Evolutionary conservation across 1,140 invertebrate genomes (phyloP).

Genomic region (Nomia melanderi): DNA sequence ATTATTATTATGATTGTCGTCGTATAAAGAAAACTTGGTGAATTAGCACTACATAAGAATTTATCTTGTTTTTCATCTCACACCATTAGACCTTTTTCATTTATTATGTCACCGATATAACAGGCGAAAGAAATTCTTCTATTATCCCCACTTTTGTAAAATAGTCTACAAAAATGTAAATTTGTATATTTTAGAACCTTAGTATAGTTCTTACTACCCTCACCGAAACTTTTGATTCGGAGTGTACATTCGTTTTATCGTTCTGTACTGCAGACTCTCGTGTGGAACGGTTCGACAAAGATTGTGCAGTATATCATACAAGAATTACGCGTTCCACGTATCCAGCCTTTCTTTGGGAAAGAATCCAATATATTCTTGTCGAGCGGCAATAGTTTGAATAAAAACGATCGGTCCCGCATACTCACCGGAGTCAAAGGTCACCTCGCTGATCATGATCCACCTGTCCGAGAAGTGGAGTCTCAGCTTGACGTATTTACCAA

Average conservation of each 20-base stretch:
- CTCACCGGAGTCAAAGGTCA: slow-evolving; percentile 90
- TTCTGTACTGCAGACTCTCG: background rate
- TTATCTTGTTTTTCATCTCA: too few relatives aligned
- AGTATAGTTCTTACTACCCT: slow-evolving; percentile 8
- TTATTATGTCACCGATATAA: too few relatives aligned
- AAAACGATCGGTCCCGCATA: background rate
- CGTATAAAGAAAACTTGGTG: too few relatives aligned
- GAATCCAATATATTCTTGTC: slow-evolving; percentile 16
- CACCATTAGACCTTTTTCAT: too few relatives aligned
- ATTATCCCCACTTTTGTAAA: too few relatives aligned
- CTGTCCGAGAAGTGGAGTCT: slow-evolving; percentile 90
- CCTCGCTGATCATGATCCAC: slow-evolving; percentile 95
- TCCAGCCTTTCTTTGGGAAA: slow-evolving; percentile 8
- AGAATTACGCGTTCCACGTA: slow-evolving; percentile 10
- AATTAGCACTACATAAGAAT: too few relatives aligned
- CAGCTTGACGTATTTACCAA: slow-evolving; percentile 91
- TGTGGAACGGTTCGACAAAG: slow-evolving; percentile 29
- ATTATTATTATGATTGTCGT: too few relatives aligned
- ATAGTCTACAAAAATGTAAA: too few relatives aligned
- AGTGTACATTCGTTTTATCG: slow-evolving; percentile 33
- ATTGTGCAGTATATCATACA: slow-evolving; percentile 23
- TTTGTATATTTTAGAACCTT: background rate
- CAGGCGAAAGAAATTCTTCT: too few relatives aligned
- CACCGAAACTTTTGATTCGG: background rate
- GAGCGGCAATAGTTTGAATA: slow-evolving; percentile 1